These are phyloP conservation scores for Platichthys stellatus DNA, from an alignment of 2,113 vertebrate species.

Conservation along the genomic window DNA sequence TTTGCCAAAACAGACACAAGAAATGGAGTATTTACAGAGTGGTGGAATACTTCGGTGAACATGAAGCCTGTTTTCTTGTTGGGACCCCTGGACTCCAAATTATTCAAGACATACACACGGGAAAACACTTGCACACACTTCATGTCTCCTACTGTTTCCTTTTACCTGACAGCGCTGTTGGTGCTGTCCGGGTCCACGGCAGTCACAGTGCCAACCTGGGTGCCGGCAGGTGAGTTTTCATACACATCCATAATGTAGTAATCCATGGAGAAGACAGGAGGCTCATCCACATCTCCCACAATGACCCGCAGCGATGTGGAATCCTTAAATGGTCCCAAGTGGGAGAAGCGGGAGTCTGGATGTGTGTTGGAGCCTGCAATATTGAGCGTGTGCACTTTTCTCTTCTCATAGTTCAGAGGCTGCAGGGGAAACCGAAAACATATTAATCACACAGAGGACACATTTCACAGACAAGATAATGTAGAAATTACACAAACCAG, in stretches of 20 bases:
- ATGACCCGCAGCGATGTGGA: slow-evolving; percentile 90
- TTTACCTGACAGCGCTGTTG: slow-evolving; percentile 88
- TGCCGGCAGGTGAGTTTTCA: slow-evolving; percentile 88
- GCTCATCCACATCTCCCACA: slow-evolving; percentile 91
- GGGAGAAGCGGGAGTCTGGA: slow-evolving; percentile 88
- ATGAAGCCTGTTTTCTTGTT: neutral
- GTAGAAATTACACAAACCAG: neutral
- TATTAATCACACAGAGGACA: neutral
- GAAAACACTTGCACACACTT: neutral
- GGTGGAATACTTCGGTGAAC: neutral
- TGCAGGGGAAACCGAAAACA: slow-evolving; percentile 64
- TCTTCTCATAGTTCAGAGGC: slow-evolving; percentile 94
- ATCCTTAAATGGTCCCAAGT: slow-evolving; percentile 93
- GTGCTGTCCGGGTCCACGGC: slow-evolving; percentile 91
- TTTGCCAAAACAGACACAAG: neutral
- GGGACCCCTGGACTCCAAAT: neutral
- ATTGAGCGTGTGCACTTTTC: slow-evolving; percentile 90
- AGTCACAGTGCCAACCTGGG: slow-evolving; percentile 86
- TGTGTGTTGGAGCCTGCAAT: slow-evolving; percentile 92
- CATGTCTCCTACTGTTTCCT: neutral
- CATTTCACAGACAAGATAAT: neutral
- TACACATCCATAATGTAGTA: slow-evolving; percentile 92
- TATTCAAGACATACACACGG: neutral
- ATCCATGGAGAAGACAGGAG: slow-evolving; percentile 89
- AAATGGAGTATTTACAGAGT: neutral